Percentiles rank a stretch among this genome's conserved stretches.
These are phyloP conservation scores for Lacanobia oleracea DNA, from an alignment of 2,888 invertebrate genomes.

Conservation along the genomic window DNA sequence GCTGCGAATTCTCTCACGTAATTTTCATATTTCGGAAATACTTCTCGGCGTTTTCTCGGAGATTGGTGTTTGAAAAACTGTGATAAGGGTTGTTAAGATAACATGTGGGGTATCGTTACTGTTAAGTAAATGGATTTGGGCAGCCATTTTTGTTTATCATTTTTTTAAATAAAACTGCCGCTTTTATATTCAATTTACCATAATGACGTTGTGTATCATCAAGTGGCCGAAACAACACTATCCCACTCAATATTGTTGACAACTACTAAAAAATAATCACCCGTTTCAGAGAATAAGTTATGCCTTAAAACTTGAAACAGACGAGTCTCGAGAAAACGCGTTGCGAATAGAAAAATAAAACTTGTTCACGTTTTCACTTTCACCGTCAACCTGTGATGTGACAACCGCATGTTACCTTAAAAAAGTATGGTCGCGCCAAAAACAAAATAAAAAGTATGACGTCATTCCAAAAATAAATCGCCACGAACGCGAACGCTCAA, in stretches of 20 bases:
- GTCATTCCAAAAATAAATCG: conserved; percentile 48
- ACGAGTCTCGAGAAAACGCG: conserved; percentile 53
- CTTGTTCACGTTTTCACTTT: conserved; percentile 61
- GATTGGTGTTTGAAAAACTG: conserved; percentile 23
- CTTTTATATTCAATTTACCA: neutral
- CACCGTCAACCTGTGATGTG: conserved; percentile 22
- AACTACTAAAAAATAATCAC: neutral
- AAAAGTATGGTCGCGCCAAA: conserved; percentile 20
- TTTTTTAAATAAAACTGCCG: neutral
- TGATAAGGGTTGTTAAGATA: conserved; percentile 15
- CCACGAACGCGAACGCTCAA: conserved; percentile 21
- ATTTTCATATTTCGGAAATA: conserved; percentile 24
- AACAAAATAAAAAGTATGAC: conserved; percentile 15
- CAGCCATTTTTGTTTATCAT: neutral
- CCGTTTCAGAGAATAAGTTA: neutral
- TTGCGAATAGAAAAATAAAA: conserved; percentile 59
- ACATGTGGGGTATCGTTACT: neutral
- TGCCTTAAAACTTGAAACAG: conserved; percentile 22
- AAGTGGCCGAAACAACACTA: neutral
- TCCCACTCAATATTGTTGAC: neutral
- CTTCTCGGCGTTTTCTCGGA: conserved; percentile 23
- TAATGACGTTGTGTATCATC: neutral
- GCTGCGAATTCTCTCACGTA: conserved; percentile 45
- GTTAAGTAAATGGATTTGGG: neutral
- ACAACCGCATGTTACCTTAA: conserved; percentile 5